These are phyloP conservation scores for Chrysolina oricalcia DNA, from an alignment of 2,888 invertebrate genomes.

Conservation along the genomic window DNA sequence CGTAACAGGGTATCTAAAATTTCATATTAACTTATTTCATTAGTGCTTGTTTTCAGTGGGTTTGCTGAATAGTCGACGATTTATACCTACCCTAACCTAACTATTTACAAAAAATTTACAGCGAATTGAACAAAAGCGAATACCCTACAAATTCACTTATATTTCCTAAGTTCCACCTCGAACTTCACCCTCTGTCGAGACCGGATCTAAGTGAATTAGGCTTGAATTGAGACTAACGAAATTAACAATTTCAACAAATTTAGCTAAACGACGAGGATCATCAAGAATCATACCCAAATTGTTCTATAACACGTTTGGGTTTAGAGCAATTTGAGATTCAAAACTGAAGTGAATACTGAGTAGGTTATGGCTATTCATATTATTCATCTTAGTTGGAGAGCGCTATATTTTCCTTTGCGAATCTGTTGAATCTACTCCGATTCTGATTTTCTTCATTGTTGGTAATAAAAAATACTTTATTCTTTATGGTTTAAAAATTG, in stretches of 20 bases:
- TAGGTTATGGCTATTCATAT: neutral
- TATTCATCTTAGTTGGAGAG: neutral
- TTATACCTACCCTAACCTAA: too few relatives aligned
- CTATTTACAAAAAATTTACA: too few relatives aligned
- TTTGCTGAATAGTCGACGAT: too few relatives aligned
- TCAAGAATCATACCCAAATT: conserved; percentile 15
- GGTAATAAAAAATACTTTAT: too few relatives aligned
- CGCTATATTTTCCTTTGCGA: too few relatives aligned
- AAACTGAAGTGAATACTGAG: neutral
- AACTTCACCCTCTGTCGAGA: neutral
- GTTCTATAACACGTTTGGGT: neutral
- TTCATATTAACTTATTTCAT: too few relatives aligned
- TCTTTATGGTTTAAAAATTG: too few relatives aligned
- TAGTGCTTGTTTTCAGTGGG: too few relatives aligned
- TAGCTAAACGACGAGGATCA: conserved; percentile 6
- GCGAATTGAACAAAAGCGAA: neutral
- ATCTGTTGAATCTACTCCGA: too few relatives aligned
- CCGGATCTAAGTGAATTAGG: conserved; percentile 18
- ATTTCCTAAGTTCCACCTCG: neutral
- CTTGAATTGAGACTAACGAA: conserved; percentile 14
- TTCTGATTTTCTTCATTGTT: too few relatives aligned
- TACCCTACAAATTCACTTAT: neutral
- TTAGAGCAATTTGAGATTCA: neutral
- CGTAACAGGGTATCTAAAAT: too few relatives aligned
- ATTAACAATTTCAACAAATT: conserved; percentile 19